Base-by-base conservation (phyloP, 2,797 vertebrate species). In the Harpagifer antarcticus region DNA sequence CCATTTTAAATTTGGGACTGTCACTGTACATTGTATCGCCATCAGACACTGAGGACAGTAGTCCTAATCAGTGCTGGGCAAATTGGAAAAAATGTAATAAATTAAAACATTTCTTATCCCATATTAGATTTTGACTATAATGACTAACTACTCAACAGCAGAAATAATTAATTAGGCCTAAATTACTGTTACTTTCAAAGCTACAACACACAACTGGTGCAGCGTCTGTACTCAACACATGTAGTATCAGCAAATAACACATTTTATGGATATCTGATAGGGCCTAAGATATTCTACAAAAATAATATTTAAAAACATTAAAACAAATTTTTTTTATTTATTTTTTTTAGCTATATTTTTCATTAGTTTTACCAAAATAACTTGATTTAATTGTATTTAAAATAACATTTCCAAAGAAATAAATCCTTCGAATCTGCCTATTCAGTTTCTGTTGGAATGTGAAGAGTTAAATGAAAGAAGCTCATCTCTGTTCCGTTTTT, bases 1-100 rank as follows among this genome's bases (percentile, higher is more conserved):
- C 52, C 60, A 49, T 76, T 78, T 73, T 63, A 7, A 19, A 52
- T 7, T 43, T 2, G 3, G 33, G 57, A 33, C 47, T 23, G 3
- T 33, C 14, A 43, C 33, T 33, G 4, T 27, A 16, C 37, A 56
- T 40, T 20, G 1, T 65, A 13, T 1, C 10, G 14, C 58, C 40
- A 17, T 37, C 13, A 50, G 42, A 53, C 43, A 33, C 53, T 27
- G 31, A 44, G 14, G 13, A n/a, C 37, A 43, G 37, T 31, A 52
- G 23, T 50, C 15, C 55, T 55, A 9, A 17, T 48, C 11, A 0
- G 31, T 2, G 48, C 43, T 64, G n/a, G 45, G 7, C 11, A 50
- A 27, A 47, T 10, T 33, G 45, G 4, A 15, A n/a, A n/a, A 62
- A 33, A 48, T 58, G 0, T 14, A 20, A 43, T 64, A 13, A 20